phyloP scores from a whole-genome alignment of 2,113 vertebrate species.

The Trogon melanurus region DNA sequence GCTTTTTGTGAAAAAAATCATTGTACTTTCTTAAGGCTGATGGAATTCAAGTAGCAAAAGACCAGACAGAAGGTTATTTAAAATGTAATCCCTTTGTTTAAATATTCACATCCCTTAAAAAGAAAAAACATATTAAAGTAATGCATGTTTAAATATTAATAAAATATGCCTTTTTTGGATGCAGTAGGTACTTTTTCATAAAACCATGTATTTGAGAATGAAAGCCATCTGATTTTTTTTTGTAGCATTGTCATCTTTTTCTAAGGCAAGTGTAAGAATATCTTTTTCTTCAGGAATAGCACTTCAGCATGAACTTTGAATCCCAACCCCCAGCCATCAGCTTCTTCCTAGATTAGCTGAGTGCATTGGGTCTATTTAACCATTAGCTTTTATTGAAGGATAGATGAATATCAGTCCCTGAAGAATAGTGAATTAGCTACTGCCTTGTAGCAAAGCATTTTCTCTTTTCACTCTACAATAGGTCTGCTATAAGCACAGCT shows the following conservation, averaged over 20 bases:
- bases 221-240: constrained; percentile 29
- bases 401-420: constrained; percentile 74
- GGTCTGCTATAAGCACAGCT: constrained; percentile 64
- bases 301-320: constrained; percentile 62
- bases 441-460: constrained; percentile 74
- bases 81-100: constrained; percentile 35
- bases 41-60: constrained; percentile 40
- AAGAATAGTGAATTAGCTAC: constrained; percentile 77
- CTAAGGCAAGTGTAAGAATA: constrained; percentile 45
- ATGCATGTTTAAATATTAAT: constrained; percentile 23
- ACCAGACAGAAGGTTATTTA: constrained; percentile 49
- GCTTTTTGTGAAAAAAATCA: constrained; percentile 13
- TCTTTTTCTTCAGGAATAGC: constrained; percentile 58
- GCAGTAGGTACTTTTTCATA: background rate
- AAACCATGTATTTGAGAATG: background rate
- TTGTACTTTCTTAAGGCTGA: background rate
- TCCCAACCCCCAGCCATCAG: constrained; percentile 64
- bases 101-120: constrained; percentile 43
- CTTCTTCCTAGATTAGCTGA: constrained; percentile 76
- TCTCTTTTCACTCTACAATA: constrained; percentile 67
- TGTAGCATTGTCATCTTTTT: constrained; percentile 45
- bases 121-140: background rate
- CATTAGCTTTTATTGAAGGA: constrained; percentile 78
- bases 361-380: constrained; percentile 74
- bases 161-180: constrained; percentile 5